Conservation (phyloP, 2,888 invertebrate species). For the Orthosia cruda region DNA sequence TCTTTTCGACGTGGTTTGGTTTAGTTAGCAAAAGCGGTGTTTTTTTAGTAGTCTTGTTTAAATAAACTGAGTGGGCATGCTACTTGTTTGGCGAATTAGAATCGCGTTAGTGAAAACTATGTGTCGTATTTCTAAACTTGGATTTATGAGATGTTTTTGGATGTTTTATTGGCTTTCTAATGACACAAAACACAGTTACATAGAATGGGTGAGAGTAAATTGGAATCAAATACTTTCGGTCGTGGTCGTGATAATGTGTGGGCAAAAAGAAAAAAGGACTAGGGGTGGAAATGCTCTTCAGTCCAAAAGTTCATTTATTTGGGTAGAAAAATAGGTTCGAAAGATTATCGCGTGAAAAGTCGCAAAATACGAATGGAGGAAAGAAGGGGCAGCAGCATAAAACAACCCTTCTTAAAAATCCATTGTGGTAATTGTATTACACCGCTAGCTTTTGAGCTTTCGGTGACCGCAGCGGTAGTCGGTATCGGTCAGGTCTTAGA, state of each 20-base stretch:
- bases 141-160: not conserved
- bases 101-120: not conserved
- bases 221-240: not conserved
- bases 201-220: not conserved
- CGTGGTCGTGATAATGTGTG: not conserved
- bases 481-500: not conserved
- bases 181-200: not conserved
- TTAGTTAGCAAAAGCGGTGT: constrained; percentile 38
- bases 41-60: constrained; percentile 11
- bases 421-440: not conserved
- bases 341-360: not conserved
- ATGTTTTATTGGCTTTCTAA: not conserved
- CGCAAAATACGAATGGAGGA: too few species aligned
- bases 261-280: not conserved
- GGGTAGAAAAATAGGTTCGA: not conserved
- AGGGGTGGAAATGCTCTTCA: not conserved
- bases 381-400: too few species aligned
- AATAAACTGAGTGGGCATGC: constrained; percentile 21
- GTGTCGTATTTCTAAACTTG: not conserved
- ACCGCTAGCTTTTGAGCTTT: not conserved
- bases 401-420: not conserved
- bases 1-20: constrained; percentile 52
- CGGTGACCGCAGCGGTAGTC: not conserved
- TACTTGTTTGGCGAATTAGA: constrained; percentile 11
- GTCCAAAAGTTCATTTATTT: not conserved